Percentiles rank a stretch among this genome's conserved stretches.
Conservation (phyloP, 2,888 invertebrate species). For the Acronicta leporina region DNA sequence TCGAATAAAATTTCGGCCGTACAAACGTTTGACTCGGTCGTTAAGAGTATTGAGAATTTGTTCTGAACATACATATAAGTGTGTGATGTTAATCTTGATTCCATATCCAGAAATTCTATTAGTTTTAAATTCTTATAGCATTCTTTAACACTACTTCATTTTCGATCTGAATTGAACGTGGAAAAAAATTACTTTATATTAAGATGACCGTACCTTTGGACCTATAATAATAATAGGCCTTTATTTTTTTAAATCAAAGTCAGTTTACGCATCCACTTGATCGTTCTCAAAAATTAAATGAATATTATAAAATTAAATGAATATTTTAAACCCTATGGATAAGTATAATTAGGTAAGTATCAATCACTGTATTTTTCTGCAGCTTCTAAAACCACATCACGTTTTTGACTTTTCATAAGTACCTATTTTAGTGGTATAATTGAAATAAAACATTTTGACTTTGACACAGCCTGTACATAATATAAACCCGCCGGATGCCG, state of each 20-base stretch:
- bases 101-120: constrained; percentile 18
- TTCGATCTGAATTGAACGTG: constrained; percentile 10
- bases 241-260: too few species aligned
- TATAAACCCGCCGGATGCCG: constrained; percentile 44
- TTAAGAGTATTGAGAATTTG: constrained; percentile 2
- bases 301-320: too few species aligned
- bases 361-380: too few species aligned
- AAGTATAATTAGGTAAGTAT: too few species aligned
- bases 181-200: background rate
- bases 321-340: too few species aligned
- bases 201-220: background rate
- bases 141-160: constrained; percentile 7
- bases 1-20: constrained; percentile 3
- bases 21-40: constrained; percentile 9
- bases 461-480: constrained; percentile 57
- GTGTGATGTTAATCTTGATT: constrained; percentile 3
- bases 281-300: too few species aligned
- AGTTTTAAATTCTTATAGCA: constrained; percentile 10
- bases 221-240: too few species aligned
- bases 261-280: too few species aligned
- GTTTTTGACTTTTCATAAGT: too few species aligned
- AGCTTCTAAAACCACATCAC: too few species aligned
- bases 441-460: background rate
- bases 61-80: constrained; percentile 14
- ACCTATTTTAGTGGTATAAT: too few species aligned